Percentiles rank a stretch among this genome's conserved stretches.
These are phyloP conservation scores for Eubasilissa splendida DNA, from an alignment of 2,888 invertebrate species.

Conservation along the genomic window DNA sequence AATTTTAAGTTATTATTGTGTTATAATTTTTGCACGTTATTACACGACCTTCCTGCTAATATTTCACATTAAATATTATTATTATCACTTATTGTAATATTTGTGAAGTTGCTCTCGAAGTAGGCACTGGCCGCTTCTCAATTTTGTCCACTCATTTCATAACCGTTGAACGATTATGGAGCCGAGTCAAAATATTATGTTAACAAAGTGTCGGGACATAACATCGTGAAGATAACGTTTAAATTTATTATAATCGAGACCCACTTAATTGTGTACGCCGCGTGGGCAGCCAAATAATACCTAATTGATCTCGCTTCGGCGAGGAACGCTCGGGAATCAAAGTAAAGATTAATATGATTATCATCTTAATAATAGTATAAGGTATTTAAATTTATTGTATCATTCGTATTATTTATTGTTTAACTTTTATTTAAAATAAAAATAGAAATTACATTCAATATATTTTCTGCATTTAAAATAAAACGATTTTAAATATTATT, in stretches of 20 bases:
- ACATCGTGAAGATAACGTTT: slow-evolving; percentile 47
- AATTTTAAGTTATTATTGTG: too few relatives aligned
- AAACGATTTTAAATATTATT: too few relatives aligned
- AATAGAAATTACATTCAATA: too few relatives aligned
- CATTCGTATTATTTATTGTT: too few relatives aligned
- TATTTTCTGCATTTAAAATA: too few relatives aligned
- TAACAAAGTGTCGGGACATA: slow-evolving; percentile 50
- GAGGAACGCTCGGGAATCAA: slow-evolving; percentile 9
- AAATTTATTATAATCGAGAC: slow-evolving; percentile 52
- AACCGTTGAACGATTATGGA: slow-evolving; percentile 32
- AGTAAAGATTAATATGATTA: neutral
- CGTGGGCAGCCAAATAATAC: slow-evolving; percentile 7
- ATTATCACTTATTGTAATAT: too few relatives aligned
- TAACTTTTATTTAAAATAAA: too few relatives aligned
- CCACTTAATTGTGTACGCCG: slow-evolving; percentile 25
- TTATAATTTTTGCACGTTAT: too few relatives aligned
- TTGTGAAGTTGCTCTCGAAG: too few relatives aligned
- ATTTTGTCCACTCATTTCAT: neutral
- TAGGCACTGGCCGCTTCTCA: neutral
- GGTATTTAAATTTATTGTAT: too few relatives aligned
- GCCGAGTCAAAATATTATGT: slow-evolving; percentile 36
- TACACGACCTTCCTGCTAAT: too few relatives aligned
- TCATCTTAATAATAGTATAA: neutral
- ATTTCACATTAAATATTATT: too few relatives aligned
- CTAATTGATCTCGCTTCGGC: neutral